Conservation (phyloP, 2,888 invertebrate species). For the Dichetophora obliterata region DNA sequence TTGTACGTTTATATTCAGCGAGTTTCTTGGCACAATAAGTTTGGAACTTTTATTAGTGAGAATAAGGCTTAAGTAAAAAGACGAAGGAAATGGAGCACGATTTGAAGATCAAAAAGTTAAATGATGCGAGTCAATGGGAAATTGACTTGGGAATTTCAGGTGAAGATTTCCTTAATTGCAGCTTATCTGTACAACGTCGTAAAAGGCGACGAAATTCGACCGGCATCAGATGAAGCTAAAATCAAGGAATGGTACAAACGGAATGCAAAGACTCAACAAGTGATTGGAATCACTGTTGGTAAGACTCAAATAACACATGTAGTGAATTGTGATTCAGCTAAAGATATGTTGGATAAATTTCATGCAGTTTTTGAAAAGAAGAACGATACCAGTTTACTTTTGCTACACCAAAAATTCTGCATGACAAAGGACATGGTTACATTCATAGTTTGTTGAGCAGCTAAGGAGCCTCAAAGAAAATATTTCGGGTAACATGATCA, state of each 20-base stretch:
- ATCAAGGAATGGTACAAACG: not conserved
- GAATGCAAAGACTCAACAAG: conserved; percentile 1
- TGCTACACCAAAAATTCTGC: not conserved
- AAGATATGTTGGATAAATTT: not conserved
- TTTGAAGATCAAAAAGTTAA: too few relatives aligned
- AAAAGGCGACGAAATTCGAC: not conserved
- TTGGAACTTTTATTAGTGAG: too few relatives aligned
- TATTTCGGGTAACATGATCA: not conserved
- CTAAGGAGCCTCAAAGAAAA: too few relatives aligned
- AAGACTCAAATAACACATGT: conserved; percentile 1
- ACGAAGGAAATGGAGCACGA: too few relatives aligned
- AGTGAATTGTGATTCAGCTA: not conserved
- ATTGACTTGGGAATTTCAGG: too few relatives aligned
- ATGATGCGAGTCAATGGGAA: too few relatives aligned
- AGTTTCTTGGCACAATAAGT: too few relatives aligned
- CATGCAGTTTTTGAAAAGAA: conserved; percentile 15
- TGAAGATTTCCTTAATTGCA: conserved; percentile 40
- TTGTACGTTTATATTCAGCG: too few relatives aligned
- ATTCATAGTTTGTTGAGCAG: not conserved
- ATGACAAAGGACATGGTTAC: conserved; percentile 5
- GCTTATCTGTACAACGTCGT: not conserved
- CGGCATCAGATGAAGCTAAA: not conserved
- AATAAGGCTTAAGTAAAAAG: too few relatives aligned
- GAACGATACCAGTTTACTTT: not conserved
- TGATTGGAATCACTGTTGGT: conserved; percentile 13